Evolutionary conservation across 1,140 invertebrate species (phyloP).

Genomic region (Hirudo medicinalis): DNA sequence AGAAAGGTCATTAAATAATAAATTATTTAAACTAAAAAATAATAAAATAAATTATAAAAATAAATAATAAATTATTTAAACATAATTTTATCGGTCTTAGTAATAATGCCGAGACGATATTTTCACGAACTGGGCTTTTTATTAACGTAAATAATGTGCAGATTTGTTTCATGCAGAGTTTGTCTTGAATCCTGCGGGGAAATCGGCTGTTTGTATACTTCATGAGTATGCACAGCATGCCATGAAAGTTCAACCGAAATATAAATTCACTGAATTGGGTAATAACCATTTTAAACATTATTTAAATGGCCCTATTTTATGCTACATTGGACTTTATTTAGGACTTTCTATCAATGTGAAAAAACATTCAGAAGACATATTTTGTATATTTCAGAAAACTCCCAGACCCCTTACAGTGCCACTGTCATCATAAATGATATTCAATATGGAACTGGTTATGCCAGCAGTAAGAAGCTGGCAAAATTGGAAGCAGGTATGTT

Average conservation of each 20-base stretch:
- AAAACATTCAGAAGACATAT: slow-evolving; percentile 1
- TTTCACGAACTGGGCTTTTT: neutral
- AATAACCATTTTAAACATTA: slow-evolving; percentile 26
- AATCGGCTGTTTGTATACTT: slow-evolving; percentile 75
- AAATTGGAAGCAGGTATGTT: slow-evolving; percentile 63
- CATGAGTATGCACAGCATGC: slow-evolving; percentile 92
- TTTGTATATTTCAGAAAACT: slow-evolving; percentile 56
- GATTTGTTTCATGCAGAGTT: slow-evolving; percentile 34
- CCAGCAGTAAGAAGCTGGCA: slow-evolving; percentile 84
- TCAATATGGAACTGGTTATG: slow-evolving; percentile 78
- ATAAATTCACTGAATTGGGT: slow-evolving; percentile 80
- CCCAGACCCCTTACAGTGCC: slow-evolving; percentile 78
- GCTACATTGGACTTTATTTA: too few relatives aligned
- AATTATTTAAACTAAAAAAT: too few relatives aligned
- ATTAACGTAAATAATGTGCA: neutral
- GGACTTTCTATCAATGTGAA: too few relatives aligned
- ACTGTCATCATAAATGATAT: slow-evolving; percentile 80
- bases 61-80: too few relatives aligned
- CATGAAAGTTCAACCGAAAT: slow-evolving; percentile 77
- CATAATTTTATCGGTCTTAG: too few relatives aligned
- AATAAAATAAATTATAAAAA: too few relatives aligned
- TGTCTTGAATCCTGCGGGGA: slow-evolving; percentile 42
- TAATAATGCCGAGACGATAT: too few relatives aligned
- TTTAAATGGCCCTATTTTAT: too few relatives aligned
- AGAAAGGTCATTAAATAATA: slow-evolving; percentile 29